A percentile compares a stretch with the other conserved stretches of the same genome.
Conservation (phyloP, 2,797 vertebrate genomes). For the Muraenolepis orangiensis region DNA sequence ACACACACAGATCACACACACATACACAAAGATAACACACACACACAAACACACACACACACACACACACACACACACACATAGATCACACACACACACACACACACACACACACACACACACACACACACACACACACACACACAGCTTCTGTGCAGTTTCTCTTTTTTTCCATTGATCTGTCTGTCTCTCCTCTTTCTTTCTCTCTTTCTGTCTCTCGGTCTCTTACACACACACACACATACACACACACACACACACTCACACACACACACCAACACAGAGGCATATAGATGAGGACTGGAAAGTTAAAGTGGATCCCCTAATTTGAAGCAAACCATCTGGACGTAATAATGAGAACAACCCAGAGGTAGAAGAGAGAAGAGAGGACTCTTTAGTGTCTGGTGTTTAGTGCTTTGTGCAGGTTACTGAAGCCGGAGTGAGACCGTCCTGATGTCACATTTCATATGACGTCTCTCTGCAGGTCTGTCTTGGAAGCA, state of each 20-base stretch:
- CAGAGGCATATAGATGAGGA: too few species aligned
- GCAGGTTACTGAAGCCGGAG: neutral
- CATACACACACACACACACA: too few species aligned
- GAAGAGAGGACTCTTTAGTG: neutral
- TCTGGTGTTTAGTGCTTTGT: neutral
- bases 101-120: constrained; percentile 19
- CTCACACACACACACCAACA: neutral
- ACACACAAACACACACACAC: constrained; percentile 1
- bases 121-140: constrained; percentile 23
- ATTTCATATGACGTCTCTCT: neutral
- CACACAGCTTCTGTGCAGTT: neutral
- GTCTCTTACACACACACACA: too few species aligned
- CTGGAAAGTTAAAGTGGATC: neutral
- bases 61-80: constrained; percentile 28
- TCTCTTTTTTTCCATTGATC: neutral
- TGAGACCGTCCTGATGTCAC: neutral
- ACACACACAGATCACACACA: neutral
- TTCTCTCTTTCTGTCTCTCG: neutral
- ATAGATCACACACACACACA: constrained; percentile 21
- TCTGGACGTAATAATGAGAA: neutral
- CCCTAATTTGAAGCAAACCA: neutral
- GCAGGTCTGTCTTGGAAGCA: neutral
- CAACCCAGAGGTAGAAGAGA: neutral
- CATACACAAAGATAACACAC: too few species aligned
- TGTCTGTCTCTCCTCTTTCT: neutral